Conservation (phyloP, 2,888 invertebrate genomes). For the Watsonalla cultraria region DNA sequence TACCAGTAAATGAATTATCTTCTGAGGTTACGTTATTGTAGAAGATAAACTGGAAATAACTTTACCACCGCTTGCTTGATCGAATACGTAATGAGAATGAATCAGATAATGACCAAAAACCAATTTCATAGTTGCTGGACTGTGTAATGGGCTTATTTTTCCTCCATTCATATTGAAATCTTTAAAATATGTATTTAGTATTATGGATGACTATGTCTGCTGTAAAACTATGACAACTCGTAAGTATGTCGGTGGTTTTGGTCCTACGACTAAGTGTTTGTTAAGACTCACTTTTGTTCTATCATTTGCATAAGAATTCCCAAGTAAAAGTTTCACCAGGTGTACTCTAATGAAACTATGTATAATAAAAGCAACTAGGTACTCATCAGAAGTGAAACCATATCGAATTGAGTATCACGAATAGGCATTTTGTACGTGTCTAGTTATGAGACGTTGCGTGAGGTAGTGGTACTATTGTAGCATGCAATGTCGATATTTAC, state of each 20-base stretch:
- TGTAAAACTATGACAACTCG: too few species aligned
- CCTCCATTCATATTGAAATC: background rate
- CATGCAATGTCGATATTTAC: slow-evolving; percentile 49
- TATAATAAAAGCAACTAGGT: slow-evolving; percentile 4
- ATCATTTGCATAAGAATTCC: slow-evolving; percentile 9
- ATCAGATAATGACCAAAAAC: slow-evolving; percentile 23
- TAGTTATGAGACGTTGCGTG: slow-evolving; percentile 56
- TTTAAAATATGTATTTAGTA: too few species aligned
- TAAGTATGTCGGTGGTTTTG: too few species aligned
- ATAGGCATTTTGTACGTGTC: slow-evolving; percentile 53
- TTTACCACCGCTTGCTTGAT: slow-evolving; percentile 18
- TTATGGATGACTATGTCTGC: too few species aligned
- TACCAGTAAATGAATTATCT: too few species aligned
- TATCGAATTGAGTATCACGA: slow-evolving; percentile 67
- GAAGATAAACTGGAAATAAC: slow-evolving; percentile 13
- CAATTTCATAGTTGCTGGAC: slow-evolving; percentile 29
- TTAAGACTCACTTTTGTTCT: background rate
- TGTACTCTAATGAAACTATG: slow-evolving; percentile 2
- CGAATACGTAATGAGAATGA: slow-evolving; percentile 25
- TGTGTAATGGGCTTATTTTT: slow-evolving; percentile 18
- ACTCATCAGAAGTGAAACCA: slow-evolving; percentile 71
- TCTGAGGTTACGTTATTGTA: background rate
- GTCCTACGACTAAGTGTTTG: background rate
- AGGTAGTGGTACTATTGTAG: slow-evolving; percentile 40
- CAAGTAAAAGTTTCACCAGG: slow-evolving; percentile 15